phyloP scores from a whole-genome alignment of 2,113 vertebrate genomes.

The Deroptyus accipitrinus region DNA sequence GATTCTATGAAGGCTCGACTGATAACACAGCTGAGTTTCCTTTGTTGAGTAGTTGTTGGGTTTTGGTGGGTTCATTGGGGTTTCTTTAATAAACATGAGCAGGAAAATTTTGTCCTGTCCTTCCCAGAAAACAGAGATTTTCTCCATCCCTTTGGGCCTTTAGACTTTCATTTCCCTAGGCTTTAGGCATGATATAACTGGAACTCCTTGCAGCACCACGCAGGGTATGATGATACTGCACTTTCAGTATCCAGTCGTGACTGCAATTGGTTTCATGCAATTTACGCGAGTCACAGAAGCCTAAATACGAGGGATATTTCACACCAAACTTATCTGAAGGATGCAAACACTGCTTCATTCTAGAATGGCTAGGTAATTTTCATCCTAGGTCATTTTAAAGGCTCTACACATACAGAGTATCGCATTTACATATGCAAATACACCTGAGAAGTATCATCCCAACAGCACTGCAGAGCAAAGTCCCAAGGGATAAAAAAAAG shows the following conservation, averaged over 20 bases:
- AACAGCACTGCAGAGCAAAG: not conserved
- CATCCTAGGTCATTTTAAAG: not conserved
- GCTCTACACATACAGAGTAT: not conserved
- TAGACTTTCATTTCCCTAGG: not conserved
- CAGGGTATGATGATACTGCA: fast-evolving
- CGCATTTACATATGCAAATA: not conserved
- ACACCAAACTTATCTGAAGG: not conserved
- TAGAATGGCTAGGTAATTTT: not conserved
- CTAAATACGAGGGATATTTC: not conserved
- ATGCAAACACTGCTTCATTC: not conserved
- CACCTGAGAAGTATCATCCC: not conserved
- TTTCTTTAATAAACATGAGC: not conserved
- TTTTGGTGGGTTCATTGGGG: not conserved
- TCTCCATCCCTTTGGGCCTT: not conserved
- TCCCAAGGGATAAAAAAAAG: not conserved
- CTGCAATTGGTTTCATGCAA: not conserved
- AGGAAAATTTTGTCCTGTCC: not conserved
- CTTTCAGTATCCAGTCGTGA: not conserved
- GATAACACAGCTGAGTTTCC: not conserved
- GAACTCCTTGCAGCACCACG: not conserved
- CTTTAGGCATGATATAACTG: not conserved
- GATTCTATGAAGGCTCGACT: not conserved
- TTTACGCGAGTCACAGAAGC: not conserved
- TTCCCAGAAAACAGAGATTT: not conserved
- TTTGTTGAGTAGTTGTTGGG: not conserved